These are phyloP conservation scores for Sitophilus oryzae DNA, from an alignment of 1,140 invertebrate species.

Conservation along the genomic window DNA sequence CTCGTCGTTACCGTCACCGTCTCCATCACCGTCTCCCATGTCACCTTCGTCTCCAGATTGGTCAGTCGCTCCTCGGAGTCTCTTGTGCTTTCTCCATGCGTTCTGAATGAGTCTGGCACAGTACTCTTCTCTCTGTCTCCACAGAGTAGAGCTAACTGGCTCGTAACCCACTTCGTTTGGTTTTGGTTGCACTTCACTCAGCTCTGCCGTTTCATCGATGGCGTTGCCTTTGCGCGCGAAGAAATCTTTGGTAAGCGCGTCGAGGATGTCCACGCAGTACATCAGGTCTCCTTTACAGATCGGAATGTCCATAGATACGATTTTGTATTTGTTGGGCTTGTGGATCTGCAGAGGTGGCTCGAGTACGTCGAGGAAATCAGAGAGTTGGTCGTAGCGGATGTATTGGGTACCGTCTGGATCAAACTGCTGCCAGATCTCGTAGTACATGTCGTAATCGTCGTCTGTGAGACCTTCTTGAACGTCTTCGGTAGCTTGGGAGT, in stretches of 20 bases:
- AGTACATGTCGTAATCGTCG: slow-evolving; percentile 99
- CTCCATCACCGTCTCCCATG: slow-evolving; percentile 30
- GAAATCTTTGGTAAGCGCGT: slow-evolving; percentile 93
- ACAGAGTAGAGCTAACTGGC: slow-evolving; percentile 86
- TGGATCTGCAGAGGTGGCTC: slow-evolving; percentile 92
- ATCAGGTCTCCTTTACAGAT: slow-evolving; percentile 95
- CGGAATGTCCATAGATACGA: slow-evolving; percentile 96
- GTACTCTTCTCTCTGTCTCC: slow-evolving; percentile 92
- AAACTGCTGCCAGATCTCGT: slow-evolving; percentile 98
- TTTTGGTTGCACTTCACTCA: slow-evolving; percentile 67
- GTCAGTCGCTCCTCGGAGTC: slow-evolving; percentile 50
- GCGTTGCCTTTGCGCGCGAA: slow-evolving; percentile 91
- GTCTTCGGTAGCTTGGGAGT: slow-evolving; percentile 93
- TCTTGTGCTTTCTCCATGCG: slow-evolving; percentile 83
- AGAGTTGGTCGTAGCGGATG: slow-evolving; percentile 87
- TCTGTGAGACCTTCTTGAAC: slow-evolving; percentile 97
- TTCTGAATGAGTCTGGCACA: slow-evolving; percentile 92
- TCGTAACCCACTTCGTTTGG: slow-evolving; percentile 84
- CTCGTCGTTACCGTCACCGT: slow-evolving; percentile 35
- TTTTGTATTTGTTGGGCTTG: slow-evolving; percentile 98
- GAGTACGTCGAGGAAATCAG: slow-evolving; percentile 90
- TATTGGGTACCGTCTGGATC: slow-evolving; percentile 97
- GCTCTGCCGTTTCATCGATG: slow-evolving; percentile 80
- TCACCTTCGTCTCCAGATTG: slow-evolving; percentile 44
- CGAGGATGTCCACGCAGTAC: slow-evolving; percentile 96